Evolutionary conservation across 2,797 vertebrate species (phyloP), one percentile per base, ranked within the genome.

Genomic region (Sebastolobus alascanus): DNA sequence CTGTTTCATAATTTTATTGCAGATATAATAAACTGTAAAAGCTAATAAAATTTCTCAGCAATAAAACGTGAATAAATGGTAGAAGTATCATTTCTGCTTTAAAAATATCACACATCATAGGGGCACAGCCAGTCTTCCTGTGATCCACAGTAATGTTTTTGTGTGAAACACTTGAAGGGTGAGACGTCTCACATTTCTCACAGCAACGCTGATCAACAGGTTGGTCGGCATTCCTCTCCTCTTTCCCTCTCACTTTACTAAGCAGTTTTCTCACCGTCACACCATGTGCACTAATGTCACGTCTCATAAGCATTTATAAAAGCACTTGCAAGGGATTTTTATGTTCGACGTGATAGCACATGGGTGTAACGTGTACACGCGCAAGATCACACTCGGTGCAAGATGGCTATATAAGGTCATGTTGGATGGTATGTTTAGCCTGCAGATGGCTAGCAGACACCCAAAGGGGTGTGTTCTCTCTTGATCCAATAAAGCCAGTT

Each of bases 201-300:
- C 22, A 27, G 70, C 25, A 82, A 93, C 84, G 90, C 69, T 14
- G 90, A 81, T 40, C 5, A 46, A 82, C 93, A 38, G 76, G 92
- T 80, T 1, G 12, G 13, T 50, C 78, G 1, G 10, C 93, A 93
- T 94, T 93, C 90, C 77, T 72, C 33, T 43, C 9, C 20, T 50
- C 37, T 58, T 25, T 68, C 46, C 68, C 38, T 68, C 55, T 25
- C 59, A 56, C 46, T 77, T 77, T 14, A 55, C 67, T 78, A 8
- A 83, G 84, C 76, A 54, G 37, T 84, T 87, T 90, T 91, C 81
- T 71, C 86, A 87, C 61, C 5, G 38, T 77, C 64, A 70, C 46
- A 58, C 43, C n/a, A 27, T 50, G 38, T 54, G 33, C 60, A 61
- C n/a, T 69, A 2, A 54, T 66, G 71, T 87, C 64, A 77, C 85